Conservation (phyloP, 2,797 vertebrate genomes). For the Anguilla pacifica region DNA sequence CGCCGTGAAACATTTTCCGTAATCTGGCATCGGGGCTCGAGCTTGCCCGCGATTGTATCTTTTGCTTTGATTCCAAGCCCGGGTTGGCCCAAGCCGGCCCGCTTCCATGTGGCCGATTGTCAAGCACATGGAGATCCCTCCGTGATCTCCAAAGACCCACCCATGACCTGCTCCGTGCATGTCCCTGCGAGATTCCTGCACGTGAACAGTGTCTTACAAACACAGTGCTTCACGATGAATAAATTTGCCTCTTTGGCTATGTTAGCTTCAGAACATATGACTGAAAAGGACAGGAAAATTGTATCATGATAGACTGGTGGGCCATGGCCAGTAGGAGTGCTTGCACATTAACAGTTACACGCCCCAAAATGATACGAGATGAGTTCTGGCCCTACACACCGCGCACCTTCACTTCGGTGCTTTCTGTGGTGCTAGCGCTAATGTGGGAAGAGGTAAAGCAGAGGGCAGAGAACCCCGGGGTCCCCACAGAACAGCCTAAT, state of each 20-base stretch:
- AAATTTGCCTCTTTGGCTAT: too few relatives aligned
- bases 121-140: not conserved
- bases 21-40: constrained; percentile 59
- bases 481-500: not conserved
- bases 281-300: not conserved
- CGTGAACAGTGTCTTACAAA: not conserved
- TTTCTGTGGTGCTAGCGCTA: not conserved
- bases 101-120: constrained; percentile 43
- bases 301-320: not conserved
- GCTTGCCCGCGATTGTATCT: constrained; percentile 62
- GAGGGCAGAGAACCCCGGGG: not conserved
- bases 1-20: constrained; percentile 38
- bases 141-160: not conserved
- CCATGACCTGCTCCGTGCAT: not conserved
- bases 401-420: not conserved
- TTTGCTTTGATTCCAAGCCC: constrained; percentile 64
- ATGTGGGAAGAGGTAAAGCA: not conserved
- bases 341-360: not conserved
- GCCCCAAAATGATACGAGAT: not conserved
- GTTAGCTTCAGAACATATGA: too few relatives aligned
- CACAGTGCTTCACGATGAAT: too few relatives aligned
- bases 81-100: constrained; percentile 28
- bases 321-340: not conserved
- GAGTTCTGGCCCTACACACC: not conserved
- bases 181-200: not conserved